These are phyloP conservation scores for Columba guinea DNA, from an alignment of 2,797 vertebrate genomes.

Conservation along the genomic window DNA sequence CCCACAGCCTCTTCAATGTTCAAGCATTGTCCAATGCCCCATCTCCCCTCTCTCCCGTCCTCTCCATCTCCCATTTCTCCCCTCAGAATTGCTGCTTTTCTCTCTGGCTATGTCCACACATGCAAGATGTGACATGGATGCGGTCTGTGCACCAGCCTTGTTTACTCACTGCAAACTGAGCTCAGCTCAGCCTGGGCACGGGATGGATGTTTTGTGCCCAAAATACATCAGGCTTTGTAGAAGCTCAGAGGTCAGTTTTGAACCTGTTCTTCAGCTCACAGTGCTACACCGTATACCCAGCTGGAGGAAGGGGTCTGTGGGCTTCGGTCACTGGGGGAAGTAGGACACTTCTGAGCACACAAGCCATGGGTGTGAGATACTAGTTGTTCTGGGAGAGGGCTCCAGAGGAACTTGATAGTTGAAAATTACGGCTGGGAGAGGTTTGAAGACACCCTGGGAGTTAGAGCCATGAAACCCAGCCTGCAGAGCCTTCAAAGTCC, in stretches of 20 bases:
- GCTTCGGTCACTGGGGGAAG: not conserved
- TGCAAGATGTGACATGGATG: fast-evolving
- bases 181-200: not conserved
- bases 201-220: not conserved
- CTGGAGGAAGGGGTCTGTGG: not conserved
- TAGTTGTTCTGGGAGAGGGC: not conserved
- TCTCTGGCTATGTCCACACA: fast-evolving
- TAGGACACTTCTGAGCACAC: fast-evolving
- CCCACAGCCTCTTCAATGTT: fast-evolving
- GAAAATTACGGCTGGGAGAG: not conserved
- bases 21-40: fast-evolving
- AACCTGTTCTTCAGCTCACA: not conserved
- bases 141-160: not conserved
- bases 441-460: not conserved
- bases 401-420: not conserved
- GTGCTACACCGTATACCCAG: not conserved
- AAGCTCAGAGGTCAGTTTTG: not conserved
- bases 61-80: not conserved
- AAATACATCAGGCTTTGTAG: fast-evolving
- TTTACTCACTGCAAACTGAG: not conserved
- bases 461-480: not conserved
- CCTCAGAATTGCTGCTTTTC: not conserved
- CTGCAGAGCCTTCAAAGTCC: not conserved
- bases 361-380: fast-evolving
- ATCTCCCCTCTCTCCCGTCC: not conserved